Conservation (phyloP, 2,113 vertebrate genomes). For the Pelecanus crispus region DNA sequence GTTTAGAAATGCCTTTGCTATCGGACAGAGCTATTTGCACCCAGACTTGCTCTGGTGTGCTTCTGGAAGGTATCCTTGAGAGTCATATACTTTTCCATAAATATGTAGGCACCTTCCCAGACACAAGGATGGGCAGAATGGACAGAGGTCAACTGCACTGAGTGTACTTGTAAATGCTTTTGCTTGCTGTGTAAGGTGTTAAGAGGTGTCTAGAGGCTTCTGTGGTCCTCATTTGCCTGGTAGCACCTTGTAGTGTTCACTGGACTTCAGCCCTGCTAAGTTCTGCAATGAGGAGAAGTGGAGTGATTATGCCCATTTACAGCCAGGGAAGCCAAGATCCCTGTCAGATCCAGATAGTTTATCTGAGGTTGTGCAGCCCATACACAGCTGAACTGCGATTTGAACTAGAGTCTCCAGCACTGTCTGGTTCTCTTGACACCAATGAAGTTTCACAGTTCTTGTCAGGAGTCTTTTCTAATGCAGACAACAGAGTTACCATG, state of each 20-base stretch:
- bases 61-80: background rate
- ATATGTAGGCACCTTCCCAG: background rate
- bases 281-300: background rate
- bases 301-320: background rate
- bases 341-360: background rate
- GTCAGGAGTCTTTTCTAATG: background rate
- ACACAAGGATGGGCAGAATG: background rate
- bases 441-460: background rate
- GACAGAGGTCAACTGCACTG: background rate
- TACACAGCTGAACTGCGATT: background rate
- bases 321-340: background rate
- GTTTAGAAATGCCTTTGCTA: background rate
- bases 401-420: background rate
- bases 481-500: background rate
- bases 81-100: background rate
- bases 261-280: background rate
- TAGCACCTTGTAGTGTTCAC: background rate
- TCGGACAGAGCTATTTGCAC: background rate
- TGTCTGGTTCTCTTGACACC: background rate
- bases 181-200: background rate
- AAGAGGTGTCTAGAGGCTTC: background rate
- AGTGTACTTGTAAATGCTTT: background rate
- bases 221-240: background rate
- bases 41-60: background rate
- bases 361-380: background rate